Evolutionary conservation across 2,113 vertebrate species (phyloP).

Genomic region (Picathartes gymnocephalus): DNA sequence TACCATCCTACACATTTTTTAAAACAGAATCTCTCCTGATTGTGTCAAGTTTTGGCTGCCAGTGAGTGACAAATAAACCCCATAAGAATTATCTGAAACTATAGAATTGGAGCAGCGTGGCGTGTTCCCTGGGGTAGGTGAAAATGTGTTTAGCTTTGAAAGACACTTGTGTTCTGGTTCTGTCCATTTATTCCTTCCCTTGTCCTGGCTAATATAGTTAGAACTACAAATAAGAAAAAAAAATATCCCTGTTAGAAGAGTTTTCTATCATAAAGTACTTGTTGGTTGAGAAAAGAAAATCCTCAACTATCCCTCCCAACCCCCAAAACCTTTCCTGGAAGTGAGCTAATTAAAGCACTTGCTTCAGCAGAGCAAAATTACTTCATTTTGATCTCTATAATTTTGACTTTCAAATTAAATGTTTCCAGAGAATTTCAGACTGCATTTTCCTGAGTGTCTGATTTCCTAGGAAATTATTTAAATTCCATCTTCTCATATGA

Average conservation of each 20-base stretch:
- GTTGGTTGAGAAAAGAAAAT: not conserved
- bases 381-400: not conserved
- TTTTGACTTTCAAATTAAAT: not conserved
- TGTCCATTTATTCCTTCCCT: not conserved
- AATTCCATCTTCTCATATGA: not conserved
- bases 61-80: not conserved
- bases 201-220: not conserved
- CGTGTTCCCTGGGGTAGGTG: not conserved
- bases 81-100: not conserved
- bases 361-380: not conserved
- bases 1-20: not conserved
- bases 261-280: not conserved
- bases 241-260: not conserved
- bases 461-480: slow-evolving; percentile 4
- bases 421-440: not conserved
- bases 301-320: not conserved
- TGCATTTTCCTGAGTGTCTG: not conserved
- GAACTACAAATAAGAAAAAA: not conserved
- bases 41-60: not conserved
- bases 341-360: not conserved
- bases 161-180: not conserved
- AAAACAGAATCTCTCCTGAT: fast-evolving
- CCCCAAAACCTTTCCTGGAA: not conserved
- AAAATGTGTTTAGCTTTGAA: not conserved
- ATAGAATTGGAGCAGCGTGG: not conserved